Evolutionary conservation across 2,113 vertebrate genomes (phyloP).

Genomic region (Ctenodactylus gundi): DNA sequence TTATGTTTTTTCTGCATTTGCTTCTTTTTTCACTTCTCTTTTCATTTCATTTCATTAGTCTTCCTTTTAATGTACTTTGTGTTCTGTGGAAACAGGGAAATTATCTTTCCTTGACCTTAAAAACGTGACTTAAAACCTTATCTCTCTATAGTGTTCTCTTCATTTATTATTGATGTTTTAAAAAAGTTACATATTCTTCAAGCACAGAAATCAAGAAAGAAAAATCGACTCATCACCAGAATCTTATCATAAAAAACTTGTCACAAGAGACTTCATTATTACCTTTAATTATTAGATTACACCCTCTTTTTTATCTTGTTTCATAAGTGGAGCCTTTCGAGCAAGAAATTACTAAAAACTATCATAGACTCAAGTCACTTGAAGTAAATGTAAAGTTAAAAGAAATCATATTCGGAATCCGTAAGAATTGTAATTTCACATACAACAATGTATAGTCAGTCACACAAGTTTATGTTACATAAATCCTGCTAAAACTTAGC

Average conservation of each 20-base stretch:
- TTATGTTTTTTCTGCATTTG: slow-evolving; percentile 4
- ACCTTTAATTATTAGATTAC: neutral
- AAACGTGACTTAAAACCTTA: slow-evolving; percentile 10
- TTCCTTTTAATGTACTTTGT: neutral
- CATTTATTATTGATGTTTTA: too few species aligned
- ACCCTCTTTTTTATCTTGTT: slow-evolving; percentile 1
- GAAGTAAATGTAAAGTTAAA: slow-evolving; percentile 55
- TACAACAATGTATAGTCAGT: slow-evolving; percentile 49
- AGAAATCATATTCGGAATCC: neutral
- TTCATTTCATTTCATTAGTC: neutral
- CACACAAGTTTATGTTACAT: slow-evolving; percentile 49
- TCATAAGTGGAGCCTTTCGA: slow-evolving; percentile 3
- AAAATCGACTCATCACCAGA: neutral
- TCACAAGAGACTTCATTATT: neutral
- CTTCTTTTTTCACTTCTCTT: neutral
- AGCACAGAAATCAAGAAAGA: slow-evolving; percentile 4
- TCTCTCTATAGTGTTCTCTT: neutral
- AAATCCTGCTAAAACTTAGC: slow-evolving; percentile 70
- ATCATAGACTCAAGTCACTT: neutral
- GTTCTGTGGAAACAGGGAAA: neutral
- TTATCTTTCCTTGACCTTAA: slow-evolving; percentile 36
- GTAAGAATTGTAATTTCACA: slow-evolving; percentile 59
- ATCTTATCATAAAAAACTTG: neutral
- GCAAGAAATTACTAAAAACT: neutral
- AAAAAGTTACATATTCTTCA: too few species aligned